Conservation (phyloP, 2,888 invertebrate genomes). For the Girardia tigrina region DNA sequence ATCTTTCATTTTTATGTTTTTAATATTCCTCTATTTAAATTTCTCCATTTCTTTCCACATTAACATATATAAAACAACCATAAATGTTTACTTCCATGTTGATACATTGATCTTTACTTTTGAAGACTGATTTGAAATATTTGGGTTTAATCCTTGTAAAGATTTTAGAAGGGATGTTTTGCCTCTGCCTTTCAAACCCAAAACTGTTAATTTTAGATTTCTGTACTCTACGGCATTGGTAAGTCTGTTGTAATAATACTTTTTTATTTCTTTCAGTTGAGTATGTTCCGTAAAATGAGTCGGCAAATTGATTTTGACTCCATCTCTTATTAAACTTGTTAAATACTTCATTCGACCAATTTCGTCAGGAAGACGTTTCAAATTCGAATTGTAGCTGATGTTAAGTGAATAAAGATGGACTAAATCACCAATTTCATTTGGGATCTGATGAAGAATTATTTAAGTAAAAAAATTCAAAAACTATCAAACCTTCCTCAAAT, state of each 20-base stretch:
- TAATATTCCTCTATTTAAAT: too few species aligned
- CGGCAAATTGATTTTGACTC: constrained; percentile 40
- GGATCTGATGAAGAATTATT: constrained; percentile 39
- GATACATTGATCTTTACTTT: constrained; percentile 41
- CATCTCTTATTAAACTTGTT: constrained; percentile 43
- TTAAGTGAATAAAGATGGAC: constrained; percentile 42
- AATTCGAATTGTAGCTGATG: constrained; percentile 42
- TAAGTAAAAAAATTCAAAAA: not conserved
- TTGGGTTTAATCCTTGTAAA: constrained; percentile 40
- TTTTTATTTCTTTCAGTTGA: constrained; percentile 42
- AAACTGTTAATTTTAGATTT: constrained; percentile 47
- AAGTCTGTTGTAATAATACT: constrained; percentile 44
- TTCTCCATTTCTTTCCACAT: too few species aligned
- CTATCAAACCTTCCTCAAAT: constrained; percentile 40
- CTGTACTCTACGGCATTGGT: constrained; percentile 45
- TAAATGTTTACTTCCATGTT: constrained; percentile 43
- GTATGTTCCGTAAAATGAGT: constrained; percentile 39
- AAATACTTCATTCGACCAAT: constrained; percentile 41
- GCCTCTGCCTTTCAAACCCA: constrained; percentile 45
- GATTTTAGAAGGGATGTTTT: constrained; percentile 44
- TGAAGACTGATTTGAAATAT: constrained; percentile 37
- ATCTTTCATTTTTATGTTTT: not conserved
- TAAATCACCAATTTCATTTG: constrained; percentile 43
- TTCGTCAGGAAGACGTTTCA: constrained; percentile 45
- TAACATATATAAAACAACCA: not conserved